Conservation (phyloP, 2,888 invertebrate genomes). For the Nematopogon swammerdamellus region DNA sequence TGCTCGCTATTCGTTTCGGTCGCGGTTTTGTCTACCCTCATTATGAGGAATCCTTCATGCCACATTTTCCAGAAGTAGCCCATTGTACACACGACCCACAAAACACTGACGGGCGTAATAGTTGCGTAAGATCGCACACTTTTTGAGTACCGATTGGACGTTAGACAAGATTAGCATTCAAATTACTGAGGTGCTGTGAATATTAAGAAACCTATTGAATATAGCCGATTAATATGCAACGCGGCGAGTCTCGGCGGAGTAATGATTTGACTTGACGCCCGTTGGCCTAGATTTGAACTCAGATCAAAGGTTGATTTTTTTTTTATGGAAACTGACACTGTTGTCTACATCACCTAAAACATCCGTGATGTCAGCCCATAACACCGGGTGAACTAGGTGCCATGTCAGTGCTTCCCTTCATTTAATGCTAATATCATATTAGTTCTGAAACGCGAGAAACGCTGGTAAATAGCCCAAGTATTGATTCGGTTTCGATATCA, state of each 20-base stretch:
- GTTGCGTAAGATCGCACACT: neutral
- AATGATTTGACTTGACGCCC: neutral
- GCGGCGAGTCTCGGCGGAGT: neutral
- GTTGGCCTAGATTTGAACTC: neutral
- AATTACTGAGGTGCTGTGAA: constrained; percentile 13
- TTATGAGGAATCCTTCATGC: neutral
- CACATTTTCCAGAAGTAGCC: neutral
- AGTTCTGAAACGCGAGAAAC: too few species aligned
- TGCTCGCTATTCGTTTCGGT: too few species aligned
- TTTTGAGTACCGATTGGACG: neutral
- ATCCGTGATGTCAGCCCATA: too few species aligned
- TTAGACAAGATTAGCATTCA: constrained; percentile 17
- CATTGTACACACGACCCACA: neutral
- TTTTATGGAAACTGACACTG: too few species aligned
- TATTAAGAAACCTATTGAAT: neutral
- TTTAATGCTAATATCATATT: too few species aligned
- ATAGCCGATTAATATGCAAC: neutral
- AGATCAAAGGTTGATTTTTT: too few species aligned
- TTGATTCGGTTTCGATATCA: too few species aligned
- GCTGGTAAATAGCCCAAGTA: too few species aligned
- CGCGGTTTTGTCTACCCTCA: too few species aligned
- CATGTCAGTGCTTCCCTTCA: too few species aligned
- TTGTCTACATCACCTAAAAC: too few species aligned
- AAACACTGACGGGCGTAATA: neutral
- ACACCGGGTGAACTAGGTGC: too few species aligned